Base-by-base conservation (phyloP, 2,113 vertebrate species). In the Tenrec ecaudatus region DNA sequence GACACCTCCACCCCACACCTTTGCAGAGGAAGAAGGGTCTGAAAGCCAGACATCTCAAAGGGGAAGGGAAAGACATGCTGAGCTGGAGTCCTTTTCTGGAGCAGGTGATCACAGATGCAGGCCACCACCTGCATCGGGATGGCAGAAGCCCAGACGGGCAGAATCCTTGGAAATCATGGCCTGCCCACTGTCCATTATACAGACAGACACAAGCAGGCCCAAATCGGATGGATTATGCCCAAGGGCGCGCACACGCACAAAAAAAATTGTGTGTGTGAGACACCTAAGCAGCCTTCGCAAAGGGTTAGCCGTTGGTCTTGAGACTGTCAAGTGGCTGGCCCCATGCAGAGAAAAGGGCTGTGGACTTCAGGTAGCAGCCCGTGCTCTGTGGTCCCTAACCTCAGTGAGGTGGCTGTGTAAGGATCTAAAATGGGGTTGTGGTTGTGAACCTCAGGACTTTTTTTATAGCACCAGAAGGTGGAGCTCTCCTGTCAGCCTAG, bases 401-500 rank as follows among this genome's bases (percentile, higher is more conserved):
- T 96, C 82, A 82, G 82, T 7, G 86, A 92, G 68, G 80, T 79
- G 57, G 75, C 93, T 94, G 11, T 33, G 27, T 82, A 91, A 94
- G 95, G 82, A 90, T 58, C 88, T 93, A 92, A 87, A 95, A 90
- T 36, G 53, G 4, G 38, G 80, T 60, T 71, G 78, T 95, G 91
- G 73, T 96, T 90, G 93, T 66, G 90, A 95, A 93, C 94, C 90
- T 94, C 79, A 60, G 64, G 71, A 90, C 85, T 83, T 93, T 82
- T 79, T 88, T 92, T 92, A 94, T 89, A 96, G 96, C 96, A 97
- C 96, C 96, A 96, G 92, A 82, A 71, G 66, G 60, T 96, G 93
- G 82, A 83, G 86, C 93, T 94, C 64, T 95, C 79, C 82, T 94
- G 81, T 66, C 84, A 91, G 38, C 85, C 87, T 47, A 88, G 91